A percentile compares a stretch with the other conserved stretches of the same genome.
These are phyloP conservation scores for Rhegmatorhina hoffmannsi DNA, from an alignment of 2,113 vertebrate species.

Conservation along the genomic window DNA sequence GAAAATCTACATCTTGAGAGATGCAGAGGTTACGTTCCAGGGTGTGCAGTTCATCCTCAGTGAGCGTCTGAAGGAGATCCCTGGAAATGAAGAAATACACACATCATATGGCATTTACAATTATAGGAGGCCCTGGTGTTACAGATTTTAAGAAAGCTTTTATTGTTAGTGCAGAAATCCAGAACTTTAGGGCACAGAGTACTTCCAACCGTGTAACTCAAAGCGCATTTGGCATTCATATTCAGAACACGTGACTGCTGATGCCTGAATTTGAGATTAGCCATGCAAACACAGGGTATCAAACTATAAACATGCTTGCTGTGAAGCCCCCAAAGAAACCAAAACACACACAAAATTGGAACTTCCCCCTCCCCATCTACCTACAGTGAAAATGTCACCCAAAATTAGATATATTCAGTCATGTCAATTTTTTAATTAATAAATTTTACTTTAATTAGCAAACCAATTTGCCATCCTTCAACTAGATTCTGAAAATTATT, in stretches of 20 bases:
- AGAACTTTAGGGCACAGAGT: neutral
- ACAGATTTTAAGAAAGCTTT: neutral
- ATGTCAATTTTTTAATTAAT: neutral
- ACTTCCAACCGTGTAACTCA: neutral
- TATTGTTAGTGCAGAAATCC: neutral
- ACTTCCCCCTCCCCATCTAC: neutral
- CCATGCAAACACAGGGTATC: neutral
- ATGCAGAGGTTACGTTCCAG: slow-evolving; percentile 93
- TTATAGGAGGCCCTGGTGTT: neutral
- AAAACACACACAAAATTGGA: neutral
- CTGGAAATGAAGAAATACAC: slow-evolving; percentile 62
- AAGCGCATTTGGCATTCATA: neutral
- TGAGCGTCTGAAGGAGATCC: slow-evolving; percentile 92
- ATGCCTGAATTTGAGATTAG: neutral
- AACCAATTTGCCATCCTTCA: neutral
- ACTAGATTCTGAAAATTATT: neutral
- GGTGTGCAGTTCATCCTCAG: slow-evolving; percentile 85
- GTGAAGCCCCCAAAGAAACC: neutral
- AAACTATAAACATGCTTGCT: neutral
- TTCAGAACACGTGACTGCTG: neutral
- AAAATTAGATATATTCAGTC: neutral
- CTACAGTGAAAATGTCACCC: neutral
- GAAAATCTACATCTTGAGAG: slow-evolving; percentile 88
- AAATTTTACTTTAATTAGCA: neutral
- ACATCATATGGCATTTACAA: neutral